phyloP scores from a whole-genome alignment of 1,140 invertebrate species.

The Holotrichia oblita region DNA sequence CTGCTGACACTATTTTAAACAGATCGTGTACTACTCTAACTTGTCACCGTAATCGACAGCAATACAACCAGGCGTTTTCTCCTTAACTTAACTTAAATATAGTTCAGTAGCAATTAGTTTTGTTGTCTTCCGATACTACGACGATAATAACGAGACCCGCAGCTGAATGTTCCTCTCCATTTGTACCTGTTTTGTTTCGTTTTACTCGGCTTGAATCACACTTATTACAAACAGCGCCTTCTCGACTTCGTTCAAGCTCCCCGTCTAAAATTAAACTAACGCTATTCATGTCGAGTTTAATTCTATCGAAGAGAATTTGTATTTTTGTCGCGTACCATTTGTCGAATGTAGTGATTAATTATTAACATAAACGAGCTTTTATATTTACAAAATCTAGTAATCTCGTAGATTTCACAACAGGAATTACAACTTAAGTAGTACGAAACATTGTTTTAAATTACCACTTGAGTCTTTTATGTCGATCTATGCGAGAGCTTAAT shows the following conservation, averaged over 20 bases:
- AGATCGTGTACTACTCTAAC: background rate
- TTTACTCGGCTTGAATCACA: constrained; percentile 8
- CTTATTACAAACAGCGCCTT: constrained; percentile 13
- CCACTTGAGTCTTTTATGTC: too few relatives aligned
- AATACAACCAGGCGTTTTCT: background rate
- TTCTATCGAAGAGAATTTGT: background rate
- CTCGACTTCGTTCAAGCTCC: background rate
- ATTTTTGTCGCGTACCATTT: constrained; percentile 26
- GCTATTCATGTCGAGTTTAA: constrained; percentile 8
- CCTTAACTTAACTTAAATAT: constrained; percentile 19
- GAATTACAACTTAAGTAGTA: too few relatives aligned
- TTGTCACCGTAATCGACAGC: background rate
- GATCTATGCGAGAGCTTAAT: too few relatives aligned
- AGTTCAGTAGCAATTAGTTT: constrained; percentile 33
- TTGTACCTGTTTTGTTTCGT: background rate
- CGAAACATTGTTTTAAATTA: too few relatives aligned
- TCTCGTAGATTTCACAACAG: too few relatives aligned
- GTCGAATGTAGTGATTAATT: constrained; percentile 3
- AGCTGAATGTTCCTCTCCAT: constrained; percentile 9
- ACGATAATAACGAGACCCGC: constrained; percentile 6
- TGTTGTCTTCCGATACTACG: background rate
- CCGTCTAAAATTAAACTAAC: constrained; percentile 28
- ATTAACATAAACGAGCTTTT: too few relatives aligned
- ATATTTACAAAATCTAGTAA: too few relatives aligned
- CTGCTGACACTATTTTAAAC: background rate